Base-by-base conservation (phyloP, 2,888 invertebrate species). In the Catocala fraxini region DNA sequence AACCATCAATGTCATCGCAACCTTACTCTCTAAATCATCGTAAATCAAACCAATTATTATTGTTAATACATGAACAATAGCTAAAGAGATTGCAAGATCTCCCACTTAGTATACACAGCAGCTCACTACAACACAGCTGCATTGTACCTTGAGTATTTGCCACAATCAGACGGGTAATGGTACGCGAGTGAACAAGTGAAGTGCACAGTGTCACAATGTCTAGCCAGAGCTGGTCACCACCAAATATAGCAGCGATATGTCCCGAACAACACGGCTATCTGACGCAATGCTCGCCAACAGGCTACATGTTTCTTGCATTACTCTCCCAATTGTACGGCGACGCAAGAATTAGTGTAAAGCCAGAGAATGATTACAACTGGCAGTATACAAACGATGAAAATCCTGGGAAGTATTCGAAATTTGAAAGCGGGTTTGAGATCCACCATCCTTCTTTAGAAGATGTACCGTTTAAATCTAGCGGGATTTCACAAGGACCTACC, bases 211-310 rank as follows among this genome's bases (percentile, higher is more conserved):
- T 56, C 67, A 83, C 65, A 76, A 89, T 89, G 89, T 69, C 86
- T 11, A 68, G 75, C 4, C 81, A 81, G 56, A 68, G 41, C 55
- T 96, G 96, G 96, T 79, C 90, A 51, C 96, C 96, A 6, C 95
- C 95, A 0, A 93, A 96, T 78, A 88, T 96, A 51, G 83, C 93
- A 10, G 79, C 90, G 43, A 87, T 95, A 13, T 96, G 96, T 77
- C 81, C 90, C 0, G 93, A 95, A 6, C 87, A 95, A 59, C 89
- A 92, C 1, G 94, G 93, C 2, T 90, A 95, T 0, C 64, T 92
- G 7, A 95, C 96, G 0, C 95, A 95, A 64, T 96, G 96, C 73
- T 94, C 95, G 3, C 92, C 95, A 13, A 89, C 95, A 0, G 95
- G 95, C 0, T 94, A 95, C 48, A 84, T 96, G 85, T 96, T 95